Evolutionary conservation across 2,797 vertebrate species (phyloP).

Genomic region (Diceros bicornis): DNA sequence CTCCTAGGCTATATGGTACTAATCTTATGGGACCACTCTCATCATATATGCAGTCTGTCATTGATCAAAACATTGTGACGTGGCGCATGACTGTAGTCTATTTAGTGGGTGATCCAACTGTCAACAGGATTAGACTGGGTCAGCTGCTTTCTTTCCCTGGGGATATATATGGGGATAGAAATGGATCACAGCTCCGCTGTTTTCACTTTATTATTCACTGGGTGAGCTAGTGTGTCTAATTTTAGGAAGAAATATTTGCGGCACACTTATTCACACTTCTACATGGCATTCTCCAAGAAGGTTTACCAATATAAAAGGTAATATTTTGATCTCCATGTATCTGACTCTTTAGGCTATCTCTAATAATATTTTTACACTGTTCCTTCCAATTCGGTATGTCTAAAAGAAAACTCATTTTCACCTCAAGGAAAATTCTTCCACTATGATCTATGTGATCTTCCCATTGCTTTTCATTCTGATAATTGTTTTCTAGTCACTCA

Average conservation of each 20-base stretch:
- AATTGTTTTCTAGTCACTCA: slow-evolving; percentile 1
- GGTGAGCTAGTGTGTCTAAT: neutral
- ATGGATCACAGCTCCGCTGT: neutral
- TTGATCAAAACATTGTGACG: no score
- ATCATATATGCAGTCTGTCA: no score
- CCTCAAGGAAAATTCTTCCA: neutral
- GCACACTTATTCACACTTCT: neutral
- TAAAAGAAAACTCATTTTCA: slow-evolving; percentile 60
- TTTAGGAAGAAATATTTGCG: neutral
- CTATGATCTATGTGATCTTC: neutral
- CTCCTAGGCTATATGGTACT: no score
- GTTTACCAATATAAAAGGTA: neutral
- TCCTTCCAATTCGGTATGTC: neutral
- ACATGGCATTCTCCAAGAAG: neutral
- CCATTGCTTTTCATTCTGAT: slow-evolving; percentile 12
- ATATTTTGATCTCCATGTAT: neutral
- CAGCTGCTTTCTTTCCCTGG: neutral
- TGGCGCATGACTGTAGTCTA: neutral
- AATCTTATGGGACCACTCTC: no score
- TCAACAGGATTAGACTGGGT: neutral
- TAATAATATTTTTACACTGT: neutral
- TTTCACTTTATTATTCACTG: neutral
- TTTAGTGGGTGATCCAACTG: neutral
- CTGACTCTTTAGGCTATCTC: neutral
- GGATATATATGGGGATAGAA: neutral